Evolutionary conservation across 2,113 vertebrate genomes (phyloP).

Genomic region (Actenoides hombroni): DNA sequence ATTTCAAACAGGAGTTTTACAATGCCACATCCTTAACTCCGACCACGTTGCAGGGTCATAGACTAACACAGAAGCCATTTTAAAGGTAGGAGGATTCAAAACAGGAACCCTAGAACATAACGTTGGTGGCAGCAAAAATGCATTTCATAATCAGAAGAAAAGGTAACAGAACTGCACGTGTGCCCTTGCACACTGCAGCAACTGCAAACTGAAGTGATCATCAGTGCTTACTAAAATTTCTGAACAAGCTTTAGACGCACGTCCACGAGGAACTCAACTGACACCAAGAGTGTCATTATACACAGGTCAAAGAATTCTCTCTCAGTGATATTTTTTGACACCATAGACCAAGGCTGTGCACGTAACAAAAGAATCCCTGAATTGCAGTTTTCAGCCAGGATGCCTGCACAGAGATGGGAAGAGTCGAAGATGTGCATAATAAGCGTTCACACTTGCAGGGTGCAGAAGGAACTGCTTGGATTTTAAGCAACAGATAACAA

Average conservation of each 20-base stretch:
- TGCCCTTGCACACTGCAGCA: not conserved
- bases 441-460: not conserved
- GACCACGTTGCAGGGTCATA: accelerated
- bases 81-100: not conserved
- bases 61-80: not conserved
- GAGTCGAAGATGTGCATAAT: not conserved
- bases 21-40: not conserved
- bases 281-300: not conserved
- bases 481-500: not conserved
- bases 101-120: not conserved
- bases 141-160: not conserved
- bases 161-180: accelerated
- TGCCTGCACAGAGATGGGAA: not conserved
- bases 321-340: not conserved
- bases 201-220: not conserved
- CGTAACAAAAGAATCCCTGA: not conserved
- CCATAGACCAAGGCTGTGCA: not conserved
- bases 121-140: not conserved
- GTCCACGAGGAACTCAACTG: not conserved
- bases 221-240: not conserved
- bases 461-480: not conserved
- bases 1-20: not conserved
- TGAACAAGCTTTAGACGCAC: accelerated
- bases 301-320: not conserved
- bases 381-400: not conserved